A percentile compares a stretch with the other conserved stretches of the same genome.
These are phyloP conservation scores for Prunella himalayana DNA, from an alignment of 2,113 vertebrate species.

Conservation along the genomic window DNA sequence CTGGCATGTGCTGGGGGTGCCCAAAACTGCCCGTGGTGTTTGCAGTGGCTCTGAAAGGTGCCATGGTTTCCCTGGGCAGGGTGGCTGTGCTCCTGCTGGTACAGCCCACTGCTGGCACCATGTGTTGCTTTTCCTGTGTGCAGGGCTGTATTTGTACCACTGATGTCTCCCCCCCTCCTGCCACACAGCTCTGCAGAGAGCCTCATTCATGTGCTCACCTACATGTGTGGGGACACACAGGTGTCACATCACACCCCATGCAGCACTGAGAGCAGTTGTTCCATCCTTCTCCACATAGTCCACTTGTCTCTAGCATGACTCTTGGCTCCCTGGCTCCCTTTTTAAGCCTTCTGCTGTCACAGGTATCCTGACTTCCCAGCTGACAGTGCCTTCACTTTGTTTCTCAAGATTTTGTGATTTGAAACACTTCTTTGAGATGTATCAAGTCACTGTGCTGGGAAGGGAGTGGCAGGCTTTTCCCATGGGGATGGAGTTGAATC, in stretches of 20 bases:
- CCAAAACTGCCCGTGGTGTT: not conserved
- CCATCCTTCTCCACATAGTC: not conserved
- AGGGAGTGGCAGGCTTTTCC: not conserved
- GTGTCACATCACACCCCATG: not conserved
- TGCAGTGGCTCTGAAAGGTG: not conserved
- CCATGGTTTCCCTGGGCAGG: accelerated
- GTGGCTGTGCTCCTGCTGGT: not conserved
- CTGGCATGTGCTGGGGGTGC: not conserved
- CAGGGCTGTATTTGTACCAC: not conserved
- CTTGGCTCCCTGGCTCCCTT: not conserved
- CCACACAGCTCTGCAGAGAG: not conserved
- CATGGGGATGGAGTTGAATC: not conserved
- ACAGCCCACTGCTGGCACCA: not conserved
- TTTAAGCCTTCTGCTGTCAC: not conserved
- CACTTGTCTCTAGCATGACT: not conserved
- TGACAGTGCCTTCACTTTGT: not conserved
- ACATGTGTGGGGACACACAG: accelerated
- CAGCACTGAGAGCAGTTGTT: not conserved
- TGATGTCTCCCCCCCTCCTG: accelerated
- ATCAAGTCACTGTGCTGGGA: not conserved
- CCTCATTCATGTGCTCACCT: accelerated
- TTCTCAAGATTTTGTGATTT: not conserved
- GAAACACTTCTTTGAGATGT: not conserved
- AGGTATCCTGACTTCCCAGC: accelerated
- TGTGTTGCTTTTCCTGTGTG: not conserved